phyloP scores from a whole-genome alignment of 1,140 invertebrate genomes.

The Mizuhopecten yessoensis region DNA sequence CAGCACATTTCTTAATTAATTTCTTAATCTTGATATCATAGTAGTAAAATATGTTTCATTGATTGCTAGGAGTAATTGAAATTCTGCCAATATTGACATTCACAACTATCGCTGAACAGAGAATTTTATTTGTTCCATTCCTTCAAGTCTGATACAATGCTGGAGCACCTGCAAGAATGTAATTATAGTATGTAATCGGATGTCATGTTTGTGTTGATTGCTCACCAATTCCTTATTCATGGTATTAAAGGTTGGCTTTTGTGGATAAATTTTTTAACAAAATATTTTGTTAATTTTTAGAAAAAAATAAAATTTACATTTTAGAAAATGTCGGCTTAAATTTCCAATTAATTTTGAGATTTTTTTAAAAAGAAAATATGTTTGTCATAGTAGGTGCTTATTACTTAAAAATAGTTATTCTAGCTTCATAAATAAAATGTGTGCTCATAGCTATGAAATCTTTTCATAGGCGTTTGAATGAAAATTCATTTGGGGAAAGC shows the following conservation, averaged over 20 bases:
- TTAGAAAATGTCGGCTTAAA: not conserved
- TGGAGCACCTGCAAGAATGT: slow-evolving; percentile 14
- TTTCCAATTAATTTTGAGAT: slow-evolving; percentile 29
- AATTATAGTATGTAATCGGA: not conserved
- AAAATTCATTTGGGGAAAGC: not conserved
- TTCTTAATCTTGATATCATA: not conserved
- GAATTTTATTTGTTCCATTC: not conserved
- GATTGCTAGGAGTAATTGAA: not conserved
- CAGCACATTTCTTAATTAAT: no score
- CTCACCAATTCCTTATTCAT: not conserved
- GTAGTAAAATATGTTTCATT: not conserved
- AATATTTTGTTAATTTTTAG: slow-evolving; percentile 15
- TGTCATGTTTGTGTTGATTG: slow-evolving; percentile 11
- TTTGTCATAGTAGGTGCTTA: not conserved
- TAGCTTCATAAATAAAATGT: not conserved
- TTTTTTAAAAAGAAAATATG: not conserved
- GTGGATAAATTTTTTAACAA: slow-evolving; percentile 19
- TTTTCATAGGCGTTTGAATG: not conserved
- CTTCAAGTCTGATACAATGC: not conserved
- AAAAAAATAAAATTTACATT: not conserved
- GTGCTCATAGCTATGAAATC: not conserved
- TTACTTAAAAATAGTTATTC: not conserved
- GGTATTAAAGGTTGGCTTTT: not conserved
- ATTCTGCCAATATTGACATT: slow-evolving; percentile 31
- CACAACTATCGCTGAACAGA: not conserved